Percentiles rank a stretch among this genome's conserved stretches.
These are phyloP conservation scores for Sisyra nigra DNA, from an alignment of 2,888 invertebrate genomes.

Conservation along the genomic window DNA sequence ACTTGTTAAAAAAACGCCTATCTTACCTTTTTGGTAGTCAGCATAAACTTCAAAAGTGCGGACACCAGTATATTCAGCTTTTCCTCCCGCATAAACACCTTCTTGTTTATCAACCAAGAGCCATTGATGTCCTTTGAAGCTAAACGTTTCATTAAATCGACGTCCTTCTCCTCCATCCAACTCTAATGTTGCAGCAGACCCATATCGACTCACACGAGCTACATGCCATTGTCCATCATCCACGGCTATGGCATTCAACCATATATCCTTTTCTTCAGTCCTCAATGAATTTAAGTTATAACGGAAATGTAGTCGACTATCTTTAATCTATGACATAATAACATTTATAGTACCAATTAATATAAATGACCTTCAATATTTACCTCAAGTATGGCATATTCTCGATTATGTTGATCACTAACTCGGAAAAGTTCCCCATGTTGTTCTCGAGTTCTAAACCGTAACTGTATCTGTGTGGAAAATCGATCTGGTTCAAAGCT, in stretches of 20 bases:
- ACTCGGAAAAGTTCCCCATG: slow-evolving; percentile 88
- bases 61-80: slow-evolving; percentile 88
- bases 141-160: slow-evolving; percentile 83
- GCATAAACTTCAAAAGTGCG: slow-evolving; percentile 88
- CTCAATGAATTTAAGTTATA: slow-evolving; percentile 84
- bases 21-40: slow-evolving; percentile 81
- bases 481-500: slow-evolving; percentile 88
- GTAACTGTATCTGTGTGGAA: slow-evolving; percentile 80
- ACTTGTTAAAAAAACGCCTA: not conserved
- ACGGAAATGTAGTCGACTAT: slow-evolving; percentile 75
- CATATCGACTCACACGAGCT: slow-evolving; percentile 78
- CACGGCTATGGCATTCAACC: slow-evolving; percentile 77
- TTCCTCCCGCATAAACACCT: slow-evolving; percentile 89
- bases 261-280: slow-evolving; percentile 80
- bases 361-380: slow-evolving; percentile 9
- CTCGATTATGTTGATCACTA: slow-evolving; percentile 84
- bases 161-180: slow-evolving; percentile 91
- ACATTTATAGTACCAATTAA: not conserved
- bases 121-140: slow-evolving; percentile 83
- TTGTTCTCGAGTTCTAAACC: slow-evolving; percentile 86
- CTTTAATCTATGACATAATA: slow-evolving; percentile 50
- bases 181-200: slow-evolving; percentile 81
- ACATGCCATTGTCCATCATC: slow-evolving; percentile 97
- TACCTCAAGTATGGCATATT: slow-evolving; percentile 78
- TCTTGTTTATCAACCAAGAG: slow-evolving; percentile 84